Percentiles rank a stretch among this genome's conserved stretches.
phyloP scores from a whole-genome alignment of 2,888 invertebrate species.

The Caenorhabditis plicata region DNA sequence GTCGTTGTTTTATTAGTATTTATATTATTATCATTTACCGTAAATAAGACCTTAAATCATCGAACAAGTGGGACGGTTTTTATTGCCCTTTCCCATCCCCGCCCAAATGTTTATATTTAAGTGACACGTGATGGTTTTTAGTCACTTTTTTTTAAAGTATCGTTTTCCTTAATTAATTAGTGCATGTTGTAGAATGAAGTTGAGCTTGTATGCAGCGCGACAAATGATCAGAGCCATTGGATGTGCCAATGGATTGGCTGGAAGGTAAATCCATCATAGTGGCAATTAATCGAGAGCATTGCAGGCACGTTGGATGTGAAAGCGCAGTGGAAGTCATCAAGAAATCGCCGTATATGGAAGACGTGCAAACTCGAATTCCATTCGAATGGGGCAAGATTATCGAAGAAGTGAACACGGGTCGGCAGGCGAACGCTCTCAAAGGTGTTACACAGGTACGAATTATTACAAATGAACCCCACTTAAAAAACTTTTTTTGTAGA shows the following conservation, averaged over 20 bases:
- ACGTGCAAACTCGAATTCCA: slow-evolving; percentile 34
- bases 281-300: too few species aligned
- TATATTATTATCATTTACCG: too few species aligned
- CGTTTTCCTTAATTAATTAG: too few species aligned
- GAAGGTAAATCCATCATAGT: too few species aligned
- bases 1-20: too few species aligned
- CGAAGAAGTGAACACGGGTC: slow-evolving; percentile 50
- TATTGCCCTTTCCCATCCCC: too few species aligned
- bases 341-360: slow-evolving; percentile 41
- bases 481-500: slow-evolving; percentile 15
- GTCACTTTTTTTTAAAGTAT: too few species aligned
- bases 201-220: slow-evolving; percentile 24
- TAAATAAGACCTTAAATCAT: too few species aligned
- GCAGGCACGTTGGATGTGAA: slow-evolving; percentile 60
- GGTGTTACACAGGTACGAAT: slow-evolving; percentile 47
- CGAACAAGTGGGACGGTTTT: too few species aligned
- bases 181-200: slow-evolving; percentile 19
- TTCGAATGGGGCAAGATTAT: slow-evolving; percentile 49
- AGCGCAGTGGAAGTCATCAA: slow-evolving; percentile 47
- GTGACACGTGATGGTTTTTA: too few species aligned
- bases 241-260: slow-evolving; percentile 56
- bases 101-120: neutral
- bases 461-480: neutral
- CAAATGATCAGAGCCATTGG: slow-evolving; percentile 47
- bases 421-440: slow-evolving; percentile 41